Evolutionary conservation across 2,797 vertebrate species (phyloP).

Genomic region (Dipus sagitta): DNA sequence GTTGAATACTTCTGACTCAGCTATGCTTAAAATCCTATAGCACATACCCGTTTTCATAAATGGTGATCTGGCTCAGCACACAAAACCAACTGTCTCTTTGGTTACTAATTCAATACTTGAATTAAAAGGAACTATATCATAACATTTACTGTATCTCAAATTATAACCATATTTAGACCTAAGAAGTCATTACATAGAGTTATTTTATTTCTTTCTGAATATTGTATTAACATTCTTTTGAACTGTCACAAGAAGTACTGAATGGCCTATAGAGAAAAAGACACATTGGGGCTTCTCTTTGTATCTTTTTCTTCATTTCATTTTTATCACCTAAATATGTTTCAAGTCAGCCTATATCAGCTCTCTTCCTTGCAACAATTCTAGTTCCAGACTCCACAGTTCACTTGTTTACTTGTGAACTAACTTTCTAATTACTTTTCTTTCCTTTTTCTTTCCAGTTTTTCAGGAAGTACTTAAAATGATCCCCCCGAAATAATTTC

Average conservation of each 20-base stretch:
- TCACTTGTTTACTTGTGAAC: not conserved
- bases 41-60: not conserved
- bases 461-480: not conserved
- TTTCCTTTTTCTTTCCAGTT: not conserved
- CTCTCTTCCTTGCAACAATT: not conserved
- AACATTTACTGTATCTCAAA: not conserved
- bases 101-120: not conserved
- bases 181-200: not conserved
- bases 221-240: not conserved
- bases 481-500: not conserved
- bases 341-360: not conserved
- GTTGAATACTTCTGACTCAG: conserved; percentile 1
- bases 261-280: not conserved
- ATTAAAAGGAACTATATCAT: not conserved
- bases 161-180: not conserved
- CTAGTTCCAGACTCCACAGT: not conserved
- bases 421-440: not conserved
- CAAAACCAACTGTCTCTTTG: not conserved
- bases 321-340: not conserved
- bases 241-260: not conserved
- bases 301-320: not conserved
- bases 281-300: not conserved
- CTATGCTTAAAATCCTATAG: not conserved
- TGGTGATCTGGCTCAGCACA: not conserved
- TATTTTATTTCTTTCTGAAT: not conserved